A percentile compares a stretch with the other conserved stretches of the same genome.
Evolutionary conservation across 2,113 vertebrate species (phyloP).

Genomic region (Grammomys surdaster): DNA sequence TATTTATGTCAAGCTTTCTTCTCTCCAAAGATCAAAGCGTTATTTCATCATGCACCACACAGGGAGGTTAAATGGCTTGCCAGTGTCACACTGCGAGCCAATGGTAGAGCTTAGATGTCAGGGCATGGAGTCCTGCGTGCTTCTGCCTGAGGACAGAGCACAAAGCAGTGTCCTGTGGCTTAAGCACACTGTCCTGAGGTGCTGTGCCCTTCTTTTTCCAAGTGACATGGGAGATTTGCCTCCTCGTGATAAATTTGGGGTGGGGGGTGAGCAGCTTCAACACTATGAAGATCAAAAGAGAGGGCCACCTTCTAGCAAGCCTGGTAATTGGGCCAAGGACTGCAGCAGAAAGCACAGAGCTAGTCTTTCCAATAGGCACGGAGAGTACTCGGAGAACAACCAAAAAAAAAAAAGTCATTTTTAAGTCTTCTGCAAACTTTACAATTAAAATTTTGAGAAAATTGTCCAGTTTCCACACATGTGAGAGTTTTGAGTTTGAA

Average conservation of each 20-base stretch:
- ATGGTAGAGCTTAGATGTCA: background rate
- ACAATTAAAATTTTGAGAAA: conserved; percentile 7
- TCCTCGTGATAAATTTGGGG: background rate
- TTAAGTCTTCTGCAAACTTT: background rate
- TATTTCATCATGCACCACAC: conserved; percentile 69
- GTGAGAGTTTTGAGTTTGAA: background rate
- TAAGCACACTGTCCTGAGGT: background rate
- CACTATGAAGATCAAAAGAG: conserved; percentile 5
- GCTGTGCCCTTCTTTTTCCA: background rate
- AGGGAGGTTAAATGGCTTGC: conserved; percentile 67
- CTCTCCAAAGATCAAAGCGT: conserved; percentile 69
- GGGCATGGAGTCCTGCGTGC: background rate
- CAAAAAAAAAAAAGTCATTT: background rate
- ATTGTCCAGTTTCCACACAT: background rate
- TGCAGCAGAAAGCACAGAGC: too few species aligned
- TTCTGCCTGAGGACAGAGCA: background rate
- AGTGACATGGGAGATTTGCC: background rate
- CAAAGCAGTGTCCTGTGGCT: background rate
- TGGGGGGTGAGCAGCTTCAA: background rate
- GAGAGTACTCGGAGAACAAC: fast-evolving
- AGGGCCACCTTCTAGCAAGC: background rate
- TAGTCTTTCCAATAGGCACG: too few species aligned
- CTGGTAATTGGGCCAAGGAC: background rate
- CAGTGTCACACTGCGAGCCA: conserved; percentile 4
- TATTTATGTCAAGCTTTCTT: conserved; percentile 62